A percentile compares a stretch with the other conserved stretches of the same genome.
These are phyloP conservation scores for Zoanthus solanderi DNA, from an alignment of 92 coral and sea anemone genomes.

Conservation along the genomic window DNA sequence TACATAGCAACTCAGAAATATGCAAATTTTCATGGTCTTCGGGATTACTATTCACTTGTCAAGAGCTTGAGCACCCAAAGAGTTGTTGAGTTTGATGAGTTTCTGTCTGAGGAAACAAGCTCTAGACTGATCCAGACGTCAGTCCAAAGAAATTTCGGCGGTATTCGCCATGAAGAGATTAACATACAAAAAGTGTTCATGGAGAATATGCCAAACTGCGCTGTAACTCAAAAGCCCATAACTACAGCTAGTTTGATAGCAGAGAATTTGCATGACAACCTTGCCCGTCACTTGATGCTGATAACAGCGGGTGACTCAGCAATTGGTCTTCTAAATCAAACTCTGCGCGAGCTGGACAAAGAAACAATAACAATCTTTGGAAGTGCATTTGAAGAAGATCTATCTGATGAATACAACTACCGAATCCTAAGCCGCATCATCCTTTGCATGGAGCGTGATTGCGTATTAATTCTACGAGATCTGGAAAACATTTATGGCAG, in stretches of 20 bases:
- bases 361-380: conserved; percentile 97
- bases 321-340: conserved; percentile 90
- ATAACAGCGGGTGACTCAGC: conserved; percentile 97
- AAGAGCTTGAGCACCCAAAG: conserved; percentile 78
- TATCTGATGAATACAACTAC: conserved; percentile 93
- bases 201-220: conserved; percentile 62
- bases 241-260: conserved; percentile 76
- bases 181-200: conserved; percentile 78
- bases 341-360: conserved; percentile 75
- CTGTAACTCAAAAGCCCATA: conserved; percentile 54
- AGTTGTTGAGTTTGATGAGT: conserved; percentile 15
- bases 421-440: conserved; percentile 96
- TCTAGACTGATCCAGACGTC: conserved; percentile 71
- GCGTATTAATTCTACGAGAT: conserved; percentile 90
- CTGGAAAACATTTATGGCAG: conserved; percentile 97
- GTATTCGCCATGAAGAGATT: conserved; percentile 71
- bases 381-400: conserved; percentile 95
- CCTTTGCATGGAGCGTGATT: conserved; percentile 96
- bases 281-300: conserved; percentile 94
- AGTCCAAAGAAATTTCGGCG: conserved; percentile 96
- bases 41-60: conserved; percentile 94
- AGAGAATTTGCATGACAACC: conserved; percentile 83
- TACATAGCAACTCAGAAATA: conserved; percentile 78
- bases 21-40: conserved; percentile 95
- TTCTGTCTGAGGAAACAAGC: conserved; percentile 49